phyloP scores from a whole-genome alignment of 2,113 vertebrate species.

The Antechinus flavipes region DNA sequence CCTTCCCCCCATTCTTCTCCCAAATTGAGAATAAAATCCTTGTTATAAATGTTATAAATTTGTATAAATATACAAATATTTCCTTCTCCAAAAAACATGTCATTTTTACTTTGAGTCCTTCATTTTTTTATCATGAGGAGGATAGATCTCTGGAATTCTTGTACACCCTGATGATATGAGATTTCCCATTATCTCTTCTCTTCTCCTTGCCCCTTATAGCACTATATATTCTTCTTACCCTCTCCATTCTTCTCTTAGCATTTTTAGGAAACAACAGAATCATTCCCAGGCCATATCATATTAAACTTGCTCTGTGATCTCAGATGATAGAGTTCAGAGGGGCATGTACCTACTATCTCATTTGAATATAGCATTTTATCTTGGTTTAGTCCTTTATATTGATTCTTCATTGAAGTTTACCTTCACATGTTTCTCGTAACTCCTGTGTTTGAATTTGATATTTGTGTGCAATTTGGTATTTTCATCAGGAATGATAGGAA shows the following conservation, averaged over 20 bases:
- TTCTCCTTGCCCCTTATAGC: not conserved
- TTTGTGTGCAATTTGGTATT: no score
- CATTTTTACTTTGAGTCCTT: no score
- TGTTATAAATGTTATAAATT: no score
- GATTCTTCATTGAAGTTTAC: not conserved
- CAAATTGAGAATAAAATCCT: no score
- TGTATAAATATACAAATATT: no score
- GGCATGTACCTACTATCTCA: not conserved
- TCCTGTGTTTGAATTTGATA: no score
- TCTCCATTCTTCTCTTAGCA: not conserved
- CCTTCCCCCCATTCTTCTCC: no score
- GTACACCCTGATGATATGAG: not conserved
- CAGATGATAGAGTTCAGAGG: not conserved
- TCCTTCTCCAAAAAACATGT: no score
- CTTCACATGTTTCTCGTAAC: no score
- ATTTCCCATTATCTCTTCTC: not conserved
- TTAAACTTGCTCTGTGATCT: not conserved
- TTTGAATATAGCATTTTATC: no score
- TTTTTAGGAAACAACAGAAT: not conserved
- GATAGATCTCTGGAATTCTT: not conserved
- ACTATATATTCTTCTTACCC: not conserved
- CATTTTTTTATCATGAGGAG: no score
- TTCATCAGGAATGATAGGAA: not conserved
- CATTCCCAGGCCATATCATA: not conserved
- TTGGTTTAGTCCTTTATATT: not conserved